phyloP scores from a whole-genome alignment of 2,113 vertebrate species.

The Chloropsis hardwickii region DNA sequence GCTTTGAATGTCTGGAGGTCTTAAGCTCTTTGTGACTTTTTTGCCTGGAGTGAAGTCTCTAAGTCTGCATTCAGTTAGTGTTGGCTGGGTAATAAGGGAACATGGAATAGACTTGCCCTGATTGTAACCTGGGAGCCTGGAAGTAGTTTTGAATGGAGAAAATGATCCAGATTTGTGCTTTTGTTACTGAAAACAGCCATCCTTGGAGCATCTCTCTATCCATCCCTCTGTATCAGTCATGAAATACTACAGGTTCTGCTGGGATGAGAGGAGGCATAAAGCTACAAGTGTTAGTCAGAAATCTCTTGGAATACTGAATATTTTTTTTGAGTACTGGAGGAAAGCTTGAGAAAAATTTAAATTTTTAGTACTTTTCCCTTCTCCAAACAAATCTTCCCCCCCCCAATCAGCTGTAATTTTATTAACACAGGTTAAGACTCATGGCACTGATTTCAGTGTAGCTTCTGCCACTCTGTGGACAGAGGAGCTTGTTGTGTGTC shows the following conservation, averaged over 20 bases:
- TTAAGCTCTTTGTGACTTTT: not conserved
- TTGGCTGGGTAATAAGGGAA: not conserved
- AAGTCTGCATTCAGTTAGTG: not conserved
- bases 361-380: not conserved
- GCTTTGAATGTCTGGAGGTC: not conserved
- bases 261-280: not conserved
- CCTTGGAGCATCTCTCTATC: not conserved
- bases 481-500: not conserved
- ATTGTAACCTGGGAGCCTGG: not conserved
- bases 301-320: not conserved
- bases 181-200: not conserved
- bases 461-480: slow-evolving; percentile 43
- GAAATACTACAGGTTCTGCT: not conserved
- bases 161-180: not conserved
- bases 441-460: not conserved
- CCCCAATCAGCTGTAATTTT: not conserved
- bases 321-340: not conserved
- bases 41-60: not conserved
- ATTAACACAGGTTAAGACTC: not conserved
- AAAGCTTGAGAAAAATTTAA: not conserved
- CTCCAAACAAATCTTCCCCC: not conserved
- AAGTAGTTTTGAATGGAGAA: not conserved
- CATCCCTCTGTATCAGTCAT: not conserved
- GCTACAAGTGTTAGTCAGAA: not conserved
- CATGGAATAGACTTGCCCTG: not conserved